Evolutionary conservation across 1,140 invertebrate genomes (phyloP).

Genomic region (Aricia agestis): DNA sequence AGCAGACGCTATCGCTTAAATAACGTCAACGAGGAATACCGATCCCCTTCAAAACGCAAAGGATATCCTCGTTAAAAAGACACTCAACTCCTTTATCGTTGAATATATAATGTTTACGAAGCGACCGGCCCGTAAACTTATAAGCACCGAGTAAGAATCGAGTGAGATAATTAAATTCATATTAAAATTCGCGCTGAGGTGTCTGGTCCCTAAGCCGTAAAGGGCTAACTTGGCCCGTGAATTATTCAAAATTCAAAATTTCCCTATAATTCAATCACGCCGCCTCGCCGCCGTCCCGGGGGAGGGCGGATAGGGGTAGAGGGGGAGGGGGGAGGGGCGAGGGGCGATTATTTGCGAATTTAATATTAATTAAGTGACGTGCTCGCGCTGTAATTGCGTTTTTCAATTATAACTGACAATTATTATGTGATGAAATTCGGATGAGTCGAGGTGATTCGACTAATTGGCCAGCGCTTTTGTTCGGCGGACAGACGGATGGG

Average conservation of each 20-base stretch:
- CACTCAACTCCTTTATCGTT: not conserved
- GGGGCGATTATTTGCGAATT: conserved; percentile 72
- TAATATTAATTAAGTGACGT: conserved; percentile 72
- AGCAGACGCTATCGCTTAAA: not conserved
- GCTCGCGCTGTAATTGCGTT: conserved; percentile 65
- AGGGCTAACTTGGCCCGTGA: conserved; percentile 58
- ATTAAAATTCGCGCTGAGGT: conserved; percentile 12
- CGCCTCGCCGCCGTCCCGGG: conserved; percentile 43
- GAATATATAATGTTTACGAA: not conserved
- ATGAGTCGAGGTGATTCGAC: conserved; percentile 56
- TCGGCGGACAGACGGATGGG: conserved; percentile 17
- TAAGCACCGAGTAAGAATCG: conserved; percentile 5
- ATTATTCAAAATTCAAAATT: conserved; percentile 73
- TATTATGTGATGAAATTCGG: conserved; percentile 68
- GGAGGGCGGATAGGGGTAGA: conserved; percentile 22
- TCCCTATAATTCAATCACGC: conserved; percentile 68
- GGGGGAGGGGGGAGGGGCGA: conserved; percentile 42
- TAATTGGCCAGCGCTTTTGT: conserved; percentile 48
- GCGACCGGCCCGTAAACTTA: not conserved
- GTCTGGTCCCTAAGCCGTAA: conserved; percentile 40
- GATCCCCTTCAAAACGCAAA: not conserved
- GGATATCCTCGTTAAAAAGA: conserved; percentile 3
- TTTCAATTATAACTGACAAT: conserved; percentile 74
- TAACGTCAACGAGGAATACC: not conserved
- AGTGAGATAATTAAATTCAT: conserved; percentile 12